These are phyloP conservation scores for Pongo abelii DNA, from an alignment of 2,113 vertebrate genomes.

Conservation along the genomic window DNA sequence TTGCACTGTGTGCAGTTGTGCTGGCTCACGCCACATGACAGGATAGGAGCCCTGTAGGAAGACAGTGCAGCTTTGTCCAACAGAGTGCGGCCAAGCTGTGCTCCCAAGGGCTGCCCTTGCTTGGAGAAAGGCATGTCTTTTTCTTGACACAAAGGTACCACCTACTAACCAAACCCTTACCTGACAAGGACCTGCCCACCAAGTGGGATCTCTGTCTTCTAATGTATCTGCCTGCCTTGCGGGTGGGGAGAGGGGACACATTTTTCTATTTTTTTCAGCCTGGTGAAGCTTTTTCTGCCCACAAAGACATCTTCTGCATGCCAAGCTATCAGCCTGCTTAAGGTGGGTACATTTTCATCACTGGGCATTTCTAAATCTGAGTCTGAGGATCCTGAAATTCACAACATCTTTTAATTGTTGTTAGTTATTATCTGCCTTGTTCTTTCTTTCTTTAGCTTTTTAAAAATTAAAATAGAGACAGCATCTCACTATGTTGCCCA, in stretches of 20 bases:
- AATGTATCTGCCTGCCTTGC: neutral
- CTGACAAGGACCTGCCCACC: neutral
- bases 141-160: neutral
- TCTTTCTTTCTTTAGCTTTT: neutral
- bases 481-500: too few relatives aligned
- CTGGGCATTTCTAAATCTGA: neutral
- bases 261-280: neutral
- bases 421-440: neutral
- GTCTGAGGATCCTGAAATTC: neutral
- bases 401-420: neutral
- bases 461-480: too few relatives aligned
- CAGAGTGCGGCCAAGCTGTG: too few relatives aligned
- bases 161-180: neutral
- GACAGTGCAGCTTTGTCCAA: neutral
- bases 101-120: neutral
- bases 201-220: neutral
- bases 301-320: neutral
- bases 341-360: neutral
- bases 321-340: neutral
- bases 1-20: neutral
- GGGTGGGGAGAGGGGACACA: rapidly evolving
- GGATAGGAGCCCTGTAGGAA: too few relatives aligned
- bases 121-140: neutral
- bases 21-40: neutral
- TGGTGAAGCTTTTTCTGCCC: neutral